phyloP scores from a whole-genome alignment of 2,888 invertebrate genomes.

The Uloborus plumipes region DNA sequence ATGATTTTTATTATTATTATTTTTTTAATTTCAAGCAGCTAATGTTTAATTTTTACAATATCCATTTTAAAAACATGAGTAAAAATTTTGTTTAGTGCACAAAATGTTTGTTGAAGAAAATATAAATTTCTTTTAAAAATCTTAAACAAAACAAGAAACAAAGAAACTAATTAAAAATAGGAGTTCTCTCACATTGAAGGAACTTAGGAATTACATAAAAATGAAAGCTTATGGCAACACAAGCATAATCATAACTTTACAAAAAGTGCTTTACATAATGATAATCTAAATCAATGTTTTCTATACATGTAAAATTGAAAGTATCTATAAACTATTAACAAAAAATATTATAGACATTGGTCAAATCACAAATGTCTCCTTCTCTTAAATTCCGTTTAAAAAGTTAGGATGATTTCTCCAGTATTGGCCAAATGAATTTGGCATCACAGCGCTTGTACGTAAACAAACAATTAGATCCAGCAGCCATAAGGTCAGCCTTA shows the following conservation, averaged over 20 bases:
- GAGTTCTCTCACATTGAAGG: background rate
- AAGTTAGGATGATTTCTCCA: conserved; percentile 53
- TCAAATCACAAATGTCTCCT: background rate
- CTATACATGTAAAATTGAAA: no score
- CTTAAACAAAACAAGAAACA: no score
- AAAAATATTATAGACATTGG: no score
- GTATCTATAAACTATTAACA: background rate
- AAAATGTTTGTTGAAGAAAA: no score
- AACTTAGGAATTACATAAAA: background rate
- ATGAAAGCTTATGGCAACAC: background rate
- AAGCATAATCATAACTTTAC: background rate
- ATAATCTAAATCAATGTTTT: no score
- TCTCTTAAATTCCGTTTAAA: background rate
- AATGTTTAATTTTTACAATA: no score
- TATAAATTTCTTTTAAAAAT: no score
- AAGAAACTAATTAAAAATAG: background rate
- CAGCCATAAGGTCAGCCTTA: conserved; percentile 75
- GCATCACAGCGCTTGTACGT: conserved; percentile 96
- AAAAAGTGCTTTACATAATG: background rate
- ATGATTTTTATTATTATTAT: no score
- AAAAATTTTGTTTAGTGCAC: no score
- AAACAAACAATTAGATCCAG: conserved; percentile 87
- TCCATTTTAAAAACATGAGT: no score
- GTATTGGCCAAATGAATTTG: conserved; percentile 92
- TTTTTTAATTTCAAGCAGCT: no score